A percentile compares a stretch with the other conserved stretches of the same genome.
phyloP scores from a whole-genome alignment of 1,140 invertebrate genomes.

The Meloidogyne chitwoodi region DNA sequence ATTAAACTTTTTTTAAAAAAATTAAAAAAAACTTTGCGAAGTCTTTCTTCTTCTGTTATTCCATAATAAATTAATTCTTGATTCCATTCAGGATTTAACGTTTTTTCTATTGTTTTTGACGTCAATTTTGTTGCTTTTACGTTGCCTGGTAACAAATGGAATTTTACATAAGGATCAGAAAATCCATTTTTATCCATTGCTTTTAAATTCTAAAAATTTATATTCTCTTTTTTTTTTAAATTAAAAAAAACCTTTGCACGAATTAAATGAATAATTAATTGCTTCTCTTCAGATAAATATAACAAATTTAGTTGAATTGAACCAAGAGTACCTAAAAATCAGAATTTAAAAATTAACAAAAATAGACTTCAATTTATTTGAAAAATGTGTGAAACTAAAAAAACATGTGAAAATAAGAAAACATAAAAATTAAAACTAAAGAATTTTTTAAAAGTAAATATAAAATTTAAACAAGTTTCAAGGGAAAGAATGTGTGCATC shows the following conservation, averaged over 20 bases:
- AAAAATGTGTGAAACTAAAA: background rate
- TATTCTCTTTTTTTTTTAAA: background rate
- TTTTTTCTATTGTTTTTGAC: constrained; percentile 84
- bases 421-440: too few species aligned
- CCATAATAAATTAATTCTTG: constrained; percentile 85
- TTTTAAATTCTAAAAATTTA: constrained; percentile 64
- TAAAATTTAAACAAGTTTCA: too few species aligned
- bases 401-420: background rate
- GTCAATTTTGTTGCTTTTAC: constrained; percentile 72
- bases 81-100: constrained; percentile 86
- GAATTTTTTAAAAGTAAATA: too few species aligned
- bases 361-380: too few species aligned
- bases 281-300: constrained; percentile 53
- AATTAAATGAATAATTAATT: constrained; percentile 55
- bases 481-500: too few species aligned
- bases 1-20: background rate
- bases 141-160: constrained; percentile 75
- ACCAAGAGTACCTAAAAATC: constrained; percentile 52
- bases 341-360: too few species aligned
- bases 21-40: background rate
- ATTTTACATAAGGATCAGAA: constrained; percentile 83
- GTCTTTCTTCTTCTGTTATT: constrained; percentile 72
- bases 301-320: constrained; percentile 56
- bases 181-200: constrained; percentile 83
- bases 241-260: constrained; percentile 50